Conservation (phyloP, 1,140 invertebrate species). For the Holotrichia oblita region DNA sequence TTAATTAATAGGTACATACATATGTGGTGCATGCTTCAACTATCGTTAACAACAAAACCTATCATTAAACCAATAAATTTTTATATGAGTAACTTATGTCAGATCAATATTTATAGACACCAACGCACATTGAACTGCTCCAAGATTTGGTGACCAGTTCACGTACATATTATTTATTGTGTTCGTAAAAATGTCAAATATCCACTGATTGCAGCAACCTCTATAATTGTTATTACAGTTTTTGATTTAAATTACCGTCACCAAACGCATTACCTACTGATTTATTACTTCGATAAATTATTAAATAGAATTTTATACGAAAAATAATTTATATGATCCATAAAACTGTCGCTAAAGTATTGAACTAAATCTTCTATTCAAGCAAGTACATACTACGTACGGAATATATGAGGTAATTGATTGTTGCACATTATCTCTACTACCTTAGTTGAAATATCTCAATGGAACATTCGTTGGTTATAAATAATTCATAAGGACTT, state of each 20-base stretch:
- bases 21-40: too few relatives aligned
- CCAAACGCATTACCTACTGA: neutral
- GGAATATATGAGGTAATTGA: neutral
- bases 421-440: neutral
- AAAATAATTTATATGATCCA: slow-evolving; percentile 9
- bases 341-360: slow-evolving; percentile 3
- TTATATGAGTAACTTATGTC: too few relatives aligned
- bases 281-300: slow-evolving; percentile 2
- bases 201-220: neutral
- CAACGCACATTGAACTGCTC: neutral
- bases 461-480: neutral
- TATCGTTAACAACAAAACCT: too few relatives aligned
- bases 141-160: neutral
- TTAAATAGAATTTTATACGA: neutral
- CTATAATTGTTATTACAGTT: slow-evolving; percentile 4
- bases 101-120: neutral
- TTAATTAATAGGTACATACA: too few relatives aligned
- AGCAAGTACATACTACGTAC: neutral
- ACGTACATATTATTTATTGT: neutral
- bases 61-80: too few relatives aligned
- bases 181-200: slow-evolving; percentile 6
- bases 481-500: neutral
- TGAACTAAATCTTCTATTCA: neutral
- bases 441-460: neutral
- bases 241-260: neutral